A percentile compares a stretch with the other conserved stretches of the same genome.
These are phyloP conservation scores for Phyllotreta cruciferae DNA, from an alignment of 2,888 invertebrate genomes.

Conservation along the genomic window DNA sequence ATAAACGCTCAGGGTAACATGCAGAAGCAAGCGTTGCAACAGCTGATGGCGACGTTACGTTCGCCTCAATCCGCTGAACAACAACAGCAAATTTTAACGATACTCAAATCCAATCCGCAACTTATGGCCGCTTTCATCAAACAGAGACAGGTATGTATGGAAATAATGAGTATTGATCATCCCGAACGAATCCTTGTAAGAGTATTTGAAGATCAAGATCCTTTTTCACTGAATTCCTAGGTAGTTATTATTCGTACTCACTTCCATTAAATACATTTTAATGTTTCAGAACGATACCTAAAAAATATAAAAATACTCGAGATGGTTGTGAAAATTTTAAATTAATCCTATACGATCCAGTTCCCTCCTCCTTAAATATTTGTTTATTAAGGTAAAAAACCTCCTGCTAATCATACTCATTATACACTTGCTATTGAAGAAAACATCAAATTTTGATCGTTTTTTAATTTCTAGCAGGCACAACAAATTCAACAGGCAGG, in stretches of 20 bases:
- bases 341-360: constrained; percentile 6
- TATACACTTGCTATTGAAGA: background rate
- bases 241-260: background rate
- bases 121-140: constrained; percentile 96
- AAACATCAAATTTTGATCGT: background rate
- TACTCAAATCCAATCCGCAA: constrained; percentile 92
- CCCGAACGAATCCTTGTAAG: background rate
- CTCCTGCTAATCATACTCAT: background rate
- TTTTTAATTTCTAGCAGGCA: constrained; percentile 42
- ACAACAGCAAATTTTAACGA: constrained; percentile 86
- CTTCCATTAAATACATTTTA: background rate
- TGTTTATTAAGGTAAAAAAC: constrained; percentile 15
- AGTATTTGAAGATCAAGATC: background rate
- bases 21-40: constrained; percentile 76
- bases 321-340: constrained; percentile 9
- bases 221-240: background rate
- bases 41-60: constrained; percentile 88
- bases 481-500: constrained; percentile 53
- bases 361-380: constrained; percentile 3
- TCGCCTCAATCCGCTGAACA: constrained; percentile 92
- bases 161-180: too few species aligned
- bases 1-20: constrained; percentile 51
- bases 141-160: constrained; percentile 71
- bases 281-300: constrained; percentile 16
- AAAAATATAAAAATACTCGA: background rate